Conservation (phyloP, 1,140 invertebrate species). For the Drosophila burlai region DNA sequence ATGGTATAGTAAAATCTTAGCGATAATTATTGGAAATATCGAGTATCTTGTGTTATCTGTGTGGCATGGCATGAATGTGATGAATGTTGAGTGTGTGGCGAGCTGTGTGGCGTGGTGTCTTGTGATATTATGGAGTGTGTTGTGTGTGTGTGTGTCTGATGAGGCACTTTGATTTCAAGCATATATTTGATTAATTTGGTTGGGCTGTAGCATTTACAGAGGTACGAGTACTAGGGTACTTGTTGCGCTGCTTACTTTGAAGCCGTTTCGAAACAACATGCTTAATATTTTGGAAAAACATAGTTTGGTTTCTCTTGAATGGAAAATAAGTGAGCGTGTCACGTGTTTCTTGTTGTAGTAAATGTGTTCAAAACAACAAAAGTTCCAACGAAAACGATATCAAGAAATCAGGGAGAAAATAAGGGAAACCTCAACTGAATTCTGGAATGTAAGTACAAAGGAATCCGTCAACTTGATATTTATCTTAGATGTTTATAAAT, state of each 20-base stretch:
- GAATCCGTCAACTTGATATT: constrained; percentile 44
- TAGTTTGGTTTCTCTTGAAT: constrained; percentile 55
- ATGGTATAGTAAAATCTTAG: constrained; percentile 51
- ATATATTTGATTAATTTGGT: constrained; percentile 57
- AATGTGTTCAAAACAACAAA: constrained; percentile 65
- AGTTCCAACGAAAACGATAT: constrained; percentile 35
- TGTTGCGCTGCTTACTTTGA: constrained; percentile 73
- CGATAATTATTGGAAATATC: constrained; percentile 54
- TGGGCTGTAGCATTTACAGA: constrained; percentile 78
- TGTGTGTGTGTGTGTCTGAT: constrained; percentile 23
- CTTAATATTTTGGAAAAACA: constrained; percentile 72
- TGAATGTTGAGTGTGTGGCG: constrained; percentile 20
- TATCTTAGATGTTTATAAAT: constrained; percentile 43
- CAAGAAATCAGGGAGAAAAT: constrained; percentile 33
- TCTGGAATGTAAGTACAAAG: constrained; percentile 36
- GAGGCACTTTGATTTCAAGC: constrained; percentile 67
- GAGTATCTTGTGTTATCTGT: constrained; percentile 32
- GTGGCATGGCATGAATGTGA: constrained; percentile 35
- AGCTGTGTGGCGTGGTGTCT: constrained; percentile 13
- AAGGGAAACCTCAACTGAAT: constrained; percentile 22
- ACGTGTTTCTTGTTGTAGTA: constrained; percentile 78
- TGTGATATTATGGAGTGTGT: constrained; percentile 5
- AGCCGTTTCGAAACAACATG: constrained; percentile 78
- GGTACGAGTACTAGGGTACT: constrained; percentile 74
- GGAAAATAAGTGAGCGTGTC: constrained; percentile 78